Evolutionary conservation across 2,797 vertebrate genomes (phyloP), one percentile per base, ranked within the genome.

Genomic region (Hoplostethus mediterraneus): DNA sequence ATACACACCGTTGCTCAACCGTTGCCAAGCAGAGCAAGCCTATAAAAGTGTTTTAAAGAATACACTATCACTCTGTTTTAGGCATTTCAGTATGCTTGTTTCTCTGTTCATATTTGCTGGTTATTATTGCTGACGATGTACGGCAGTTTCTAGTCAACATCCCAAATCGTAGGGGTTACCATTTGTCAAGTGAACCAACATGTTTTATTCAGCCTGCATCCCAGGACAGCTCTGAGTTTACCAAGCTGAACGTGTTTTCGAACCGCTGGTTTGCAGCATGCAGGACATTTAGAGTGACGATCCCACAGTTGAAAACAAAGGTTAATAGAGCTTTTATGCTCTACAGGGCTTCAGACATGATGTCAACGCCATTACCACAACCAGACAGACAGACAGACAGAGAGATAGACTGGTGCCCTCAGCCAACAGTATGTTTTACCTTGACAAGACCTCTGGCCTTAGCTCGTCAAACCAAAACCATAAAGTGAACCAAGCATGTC

Each of bases 341-440:
- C 31, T 51, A 11, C 21, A 28, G 10, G 4, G 5, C 9, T 51
- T 33, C 21, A 52, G 65, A 63, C 51, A 13, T 65, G 9, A 60
- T 44, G 52, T 68, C 64, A 55, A 16, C 21, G 5, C 16, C 13
- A 40, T 49, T 57, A 25, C 63, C 47, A 56, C 13, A 71, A 53
- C 7, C 52, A 53, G 42, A 28, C 12, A 49, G 48, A 65, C 4
- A 5, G 56, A 66, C 59, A 31, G 1, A 12, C 38, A 52, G 47
- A 36, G 45, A 49, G 30, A 53, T 2, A 45, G 17, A 25, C 12
- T 1, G 11, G 21, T 5, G 12, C 28, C 33, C 33, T 48, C 31
- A n/a, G 3, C 31, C 48, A 12, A 21, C 30, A 21, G 21, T 21
- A 21, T 21, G 21, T 21, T 6, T 13, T 33, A 55, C 30, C 53